phyloP scores from a whole-genome alignment of 2,888 invertebrate genomes.

The Norana najaformis region DNA sequence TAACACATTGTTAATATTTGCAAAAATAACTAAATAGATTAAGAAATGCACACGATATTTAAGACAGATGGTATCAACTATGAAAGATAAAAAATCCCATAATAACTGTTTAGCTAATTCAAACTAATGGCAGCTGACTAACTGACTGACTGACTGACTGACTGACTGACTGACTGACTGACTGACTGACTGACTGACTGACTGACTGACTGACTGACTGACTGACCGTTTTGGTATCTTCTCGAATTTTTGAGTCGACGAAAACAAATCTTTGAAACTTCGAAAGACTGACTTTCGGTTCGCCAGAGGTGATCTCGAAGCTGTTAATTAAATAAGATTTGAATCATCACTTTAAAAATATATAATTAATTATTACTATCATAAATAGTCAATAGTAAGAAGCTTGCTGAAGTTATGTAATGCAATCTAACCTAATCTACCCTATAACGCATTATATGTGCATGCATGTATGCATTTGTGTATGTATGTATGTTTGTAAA shows the following conservation, averaged over 20 bases:
- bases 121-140: too few relatives aligned
- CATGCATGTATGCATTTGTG: background rate
- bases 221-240: constrained; percentile 17
- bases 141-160: background rate
- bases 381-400: too few relatives aligned
- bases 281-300: constrained; percentile 10
- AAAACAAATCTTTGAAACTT: constrained; percentile 25
- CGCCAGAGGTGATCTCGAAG: background rate
- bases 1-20: background rate
- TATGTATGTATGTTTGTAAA: constrained; percentile 19
- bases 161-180: background rate
- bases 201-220: background rate
- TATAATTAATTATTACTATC: background rate
- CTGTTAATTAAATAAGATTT: background rate
- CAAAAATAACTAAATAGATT: background rate
- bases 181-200: background rate
- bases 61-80: background rate
- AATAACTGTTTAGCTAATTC: too few relatives aligned
- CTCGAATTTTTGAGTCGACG: background rate
- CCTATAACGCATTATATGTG: too few relatives aligned
- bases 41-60: background rate
- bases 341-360: background rate
- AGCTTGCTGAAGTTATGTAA: too few relatives aligned
- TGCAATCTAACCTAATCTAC: too few relatives aligned
- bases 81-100: too few relatives aligned